Evolutionary conservation across 2,113 vertebrate genomes (phyloP), one percentile per base, ranked within the genome.

Genomic region (Chloropsis hardwickii): DNA sequence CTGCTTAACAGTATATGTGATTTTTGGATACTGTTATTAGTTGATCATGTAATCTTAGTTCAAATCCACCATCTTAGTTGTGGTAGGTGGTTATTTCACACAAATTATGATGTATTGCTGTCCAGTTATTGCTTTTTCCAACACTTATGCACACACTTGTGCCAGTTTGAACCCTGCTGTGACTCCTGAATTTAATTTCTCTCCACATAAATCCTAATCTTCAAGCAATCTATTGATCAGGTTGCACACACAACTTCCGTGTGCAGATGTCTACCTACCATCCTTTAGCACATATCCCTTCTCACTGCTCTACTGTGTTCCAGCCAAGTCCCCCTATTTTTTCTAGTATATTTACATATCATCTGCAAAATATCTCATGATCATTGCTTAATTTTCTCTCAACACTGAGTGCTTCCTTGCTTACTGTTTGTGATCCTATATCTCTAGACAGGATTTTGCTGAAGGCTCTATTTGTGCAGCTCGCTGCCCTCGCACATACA

Each of bases 101-200:
- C 14, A 61, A 54, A 51, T 22, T 17, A 17, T 33, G 20, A 31
- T 33, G 11, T 7, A 39, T 58, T 31, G 12, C 11, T 64, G 4
- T 35, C 11, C 48, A 88, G 12, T 8, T 29, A 14, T 5, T 56
- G 3, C 16, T 51, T 79, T 84, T 67, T 64, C 22, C 31, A 70
- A 7, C 9, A 64, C 1, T 37, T 29, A 24, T 5, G 39, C 5
- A 19, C 5, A 3, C 8, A 8, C 2, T 37, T 54, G 8, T 51
- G 7, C 47, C 56, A 33, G 3, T 54, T 56, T 39, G 31, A 81
- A 62, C 8, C 14, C 42, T 60, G 14, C 23, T 58, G 9, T 54
- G 33, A n/a, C 9, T 47, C 22, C 16, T 76, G 47, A 50, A 37
- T 62, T 85, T 76, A n/a, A 27, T 21, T 87, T 71, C 8, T 18